Base-by-base conservation (phyloP, 2,113 vertebrate genomes). In the Orthonyx spaldingii region DNA sequence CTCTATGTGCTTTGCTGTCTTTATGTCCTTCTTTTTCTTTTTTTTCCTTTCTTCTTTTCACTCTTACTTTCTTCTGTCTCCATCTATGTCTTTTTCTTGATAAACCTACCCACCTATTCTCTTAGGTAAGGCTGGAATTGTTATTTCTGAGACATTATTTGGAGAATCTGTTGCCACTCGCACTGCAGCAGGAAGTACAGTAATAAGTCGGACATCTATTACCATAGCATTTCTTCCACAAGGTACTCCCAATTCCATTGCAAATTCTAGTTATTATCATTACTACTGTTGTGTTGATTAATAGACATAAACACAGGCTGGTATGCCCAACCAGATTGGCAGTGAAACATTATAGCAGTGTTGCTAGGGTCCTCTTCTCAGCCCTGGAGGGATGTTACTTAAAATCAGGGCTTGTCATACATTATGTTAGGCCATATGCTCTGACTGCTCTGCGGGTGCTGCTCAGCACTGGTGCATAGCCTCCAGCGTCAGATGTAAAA, bases 361-460 rank as follows among this genome's bases (percentile, higher is more conserved):
- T 50, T 85, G 57, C 37, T 72, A 72, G 49, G 87, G 13, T n/a
- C 72, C 8, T 52, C 15, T 53, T 72, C 80, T 87, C 26, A 20
- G 18, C 11, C 61, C 53, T 76, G 4, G 3, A 68, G 66, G 57
- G 61, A 61, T 61, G 78, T 75, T 72, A 76, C 59, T 96, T 85
- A 94, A 95, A 96, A 85, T 75, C 59, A 46, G 50, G n/a, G 23
- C 23, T 94, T 78, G 89, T 95, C 69, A 66, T 91, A 74, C 33
- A 75, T 94, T 95, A 81, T 81, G 68, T 95, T 84, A 77, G 79
- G 42, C 83, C 90, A 90, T 93, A 96, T 95, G 88, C 28, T 96
- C 80, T 75, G 50, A 74, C 56, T 95, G 83, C 57, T 90, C 11
- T 76, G 88, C 9, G 46, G 59, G 64, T 52, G 69, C 55, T 86